phyloP scores from a whole-genome alignment of 2,888 invertebrate species.

The Calameuta idolon region DNA sequence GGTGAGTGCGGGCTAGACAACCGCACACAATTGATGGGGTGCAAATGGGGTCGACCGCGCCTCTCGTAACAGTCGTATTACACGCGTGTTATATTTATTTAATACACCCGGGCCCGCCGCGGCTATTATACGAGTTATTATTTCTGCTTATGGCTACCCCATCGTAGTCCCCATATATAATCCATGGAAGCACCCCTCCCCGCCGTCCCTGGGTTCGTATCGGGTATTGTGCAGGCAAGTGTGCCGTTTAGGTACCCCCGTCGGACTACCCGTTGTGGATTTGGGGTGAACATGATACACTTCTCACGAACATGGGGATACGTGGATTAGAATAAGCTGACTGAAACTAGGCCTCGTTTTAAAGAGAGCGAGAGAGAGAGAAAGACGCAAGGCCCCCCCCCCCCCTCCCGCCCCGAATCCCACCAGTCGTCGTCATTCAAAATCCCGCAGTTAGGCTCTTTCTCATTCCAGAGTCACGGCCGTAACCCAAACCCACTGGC shows the following conservation, averaged over 20 bases:
- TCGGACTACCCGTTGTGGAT: slow-evolving; percentile 18
- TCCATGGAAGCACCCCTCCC: no score
- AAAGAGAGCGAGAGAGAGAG: no score
- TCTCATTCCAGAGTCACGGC: no score
- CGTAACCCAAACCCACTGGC: no score
- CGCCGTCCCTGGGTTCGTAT: no score
- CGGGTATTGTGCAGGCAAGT: slow-evolving; percentile 48
- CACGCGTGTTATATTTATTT: slow-evolving; percentile 64
- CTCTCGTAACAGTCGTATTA: slow-evolving; percentile 56
- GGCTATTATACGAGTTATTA: slow-evolving; percentile 61
- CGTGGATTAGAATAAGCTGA: neutral
- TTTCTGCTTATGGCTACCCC: slow-evolving; percentile 57
- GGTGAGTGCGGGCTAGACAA: slow-evolving; percentile 51
- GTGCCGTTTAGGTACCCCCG: slow-evolving; percentile 56
- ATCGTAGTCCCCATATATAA: no score
- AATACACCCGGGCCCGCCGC: slow-evolving; percentile 49
- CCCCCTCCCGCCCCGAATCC: no score
- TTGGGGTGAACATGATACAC: slow-evolving; percentile 17
- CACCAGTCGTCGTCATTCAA: no score
- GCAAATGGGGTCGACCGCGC: slow-evolving; percentile 60
- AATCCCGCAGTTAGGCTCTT: no score
- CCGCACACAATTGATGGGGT: slow-evolving; percentile 62
- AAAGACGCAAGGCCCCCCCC: no score
- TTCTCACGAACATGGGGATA: slow-evolving; percentile 40
- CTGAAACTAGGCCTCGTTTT: no score